These are phyloP conservation scores for Ailurus styani DNA, from an alignment of 2,113 vertebrate species.

Conservation along the genomic window DNA sequence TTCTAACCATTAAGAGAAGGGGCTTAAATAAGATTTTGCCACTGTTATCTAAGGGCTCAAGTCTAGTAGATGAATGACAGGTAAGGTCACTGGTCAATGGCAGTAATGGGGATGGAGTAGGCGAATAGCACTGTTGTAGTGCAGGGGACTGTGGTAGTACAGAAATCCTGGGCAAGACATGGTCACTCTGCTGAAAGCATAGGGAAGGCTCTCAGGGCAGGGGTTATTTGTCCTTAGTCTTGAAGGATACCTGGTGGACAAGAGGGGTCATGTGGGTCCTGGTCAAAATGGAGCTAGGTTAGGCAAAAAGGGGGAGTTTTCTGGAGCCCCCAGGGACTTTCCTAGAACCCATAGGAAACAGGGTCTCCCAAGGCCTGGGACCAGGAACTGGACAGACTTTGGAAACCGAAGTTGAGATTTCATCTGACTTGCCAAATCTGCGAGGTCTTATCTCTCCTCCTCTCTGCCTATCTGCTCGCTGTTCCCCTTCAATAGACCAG, in stretches of 20 bases:
- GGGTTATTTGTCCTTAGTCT: background rate
- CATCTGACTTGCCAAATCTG: background rate
- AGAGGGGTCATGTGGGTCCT: background rate
- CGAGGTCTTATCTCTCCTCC: background rate
- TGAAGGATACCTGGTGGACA: background rate
- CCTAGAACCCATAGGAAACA: background rate
- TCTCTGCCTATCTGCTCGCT: background rate
- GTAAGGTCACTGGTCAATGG: background rate
- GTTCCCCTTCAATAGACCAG: background rate
- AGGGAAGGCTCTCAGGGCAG: background rate
- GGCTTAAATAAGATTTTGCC: background rate
- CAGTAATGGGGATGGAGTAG: background rate
- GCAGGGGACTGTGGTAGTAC: background rate
- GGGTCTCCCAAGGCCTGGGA: background rate
- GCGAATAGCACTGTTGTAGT: background rate
- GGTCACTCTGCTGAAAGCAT: background rate
- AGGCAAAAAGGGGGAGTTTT: background rate
- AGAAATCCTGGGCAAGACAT: background rate
- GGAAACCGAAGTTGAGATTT: background rate
- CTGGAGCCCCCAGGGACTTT: background rate
- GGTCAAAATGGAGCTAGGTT: background rate
- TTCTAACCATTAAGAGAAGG: background rate
- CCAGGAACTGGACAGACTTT: background rate
- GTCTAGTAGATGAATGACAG: background rate
- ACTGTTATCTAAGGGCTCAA: background rate